Conservation (phyloP, 2,113 vertebrate species). For the Albula glossodonta region DNA sequence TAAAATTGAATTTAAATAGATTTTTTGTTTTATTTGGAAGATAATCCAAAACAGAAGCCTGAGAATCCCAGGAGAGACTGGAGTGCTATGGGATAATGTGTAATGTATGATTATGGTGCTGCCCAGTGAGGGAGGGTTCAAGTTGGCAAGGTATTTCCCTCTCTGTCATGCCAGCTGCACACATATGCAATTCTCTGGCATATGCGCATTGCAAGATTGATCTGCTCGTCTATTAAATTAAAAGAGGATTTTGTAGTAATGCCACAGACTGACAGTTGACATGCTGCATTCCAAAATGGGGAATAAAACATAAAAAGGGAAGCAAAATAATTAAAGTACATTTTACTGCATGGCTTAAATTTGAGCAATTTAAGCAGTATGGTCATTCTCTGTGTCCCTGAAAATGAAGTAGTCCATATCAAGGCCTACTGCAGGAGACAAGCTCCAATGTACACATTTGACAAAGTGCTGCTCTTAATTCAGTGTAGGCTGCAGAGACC, state of each 20-base stretch:
- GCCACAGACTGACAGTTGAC: no score
- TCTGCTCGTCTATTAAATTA: not conserved
- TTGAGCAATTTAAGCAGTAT: no score
- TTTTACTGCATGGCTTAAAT: not conserved
- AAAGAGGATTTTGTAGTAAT: no score
- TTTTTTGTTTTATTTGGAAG: no score
- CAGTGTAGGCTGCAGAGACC: not conserved
- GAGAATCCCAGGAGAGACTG: not conserved
- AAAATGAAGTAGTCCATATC: no score
- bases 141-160: not conserved
- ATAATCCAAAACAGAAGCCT: no score
- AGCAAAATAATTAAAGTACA: not conserved
- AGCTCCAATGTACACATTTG: not conserved
- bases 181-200: not conserved
- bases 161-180: not conserved
- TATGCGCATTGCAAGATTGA: not conserved
- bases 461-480: not conserved
- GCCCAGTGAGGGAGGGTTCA: not conserved
- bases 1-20: no score
- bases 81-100: not conserved
- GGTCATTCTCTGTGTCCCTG: no score
- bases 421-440: no score
- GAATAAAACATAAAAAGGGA: not conserved
- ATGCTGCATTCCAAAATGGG: no score
- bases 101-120: not conserved